phyloP scores from a whole-genome alignment of 2,113 vertebrate species.

The Cettia cetti region DNA sequence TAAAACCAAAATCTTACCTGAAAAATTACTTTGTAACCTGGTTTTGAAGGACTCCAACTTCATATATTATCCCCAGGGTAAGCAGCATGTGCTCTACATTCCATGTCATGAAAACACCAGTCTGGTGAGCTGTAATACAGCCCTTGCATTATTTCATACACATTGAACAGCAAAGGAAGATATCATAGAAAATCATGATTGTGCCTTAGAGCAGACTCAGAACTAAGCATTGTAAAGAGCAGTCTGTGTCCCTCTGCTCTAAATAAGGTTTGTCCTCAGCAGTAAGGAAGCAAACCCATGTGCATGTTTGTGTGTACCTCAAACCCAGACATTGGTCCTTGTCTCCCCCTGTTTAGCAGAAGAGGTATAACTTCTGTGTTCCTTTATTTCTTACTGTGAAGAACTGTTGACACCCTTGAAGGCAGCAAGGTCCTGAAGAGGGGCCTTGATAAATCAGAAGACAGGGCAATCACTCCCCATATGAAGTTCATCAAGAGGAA shows the following conservation, averaged over 20 bases:
- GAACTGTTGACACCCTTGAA: background rate
- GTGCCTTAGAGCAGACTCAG: background rate
- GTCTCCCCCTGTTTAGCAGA: background rate
- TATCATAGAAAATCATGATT: background rate
- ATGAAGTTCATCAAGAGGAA: background rate
- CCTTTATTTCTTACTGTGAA: background rate
- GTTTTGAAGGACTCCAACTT: background rate
- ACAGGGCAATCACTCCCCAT: background rate
- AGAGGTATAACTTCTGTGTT: background rate
- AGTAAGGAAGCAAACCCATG: background rate
- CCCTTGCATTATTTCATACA: background rate
- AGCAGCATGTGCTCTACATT: background rate
- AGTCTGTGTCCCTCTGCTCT: background rate
- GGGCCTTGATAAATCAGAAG: background rate
- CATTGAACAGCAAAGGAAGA: background rate
- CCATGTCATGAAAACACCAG: background rate
- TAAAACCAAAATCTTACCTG: background rate
- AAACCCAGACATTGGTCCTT: background rate
- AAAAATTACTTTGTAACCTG: background rate
- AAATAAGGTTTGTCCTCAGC: background rate
- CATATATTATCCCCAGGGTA: background rate
- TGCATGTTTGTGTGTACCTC: background rate
- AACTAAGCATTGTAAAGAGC: background rate
- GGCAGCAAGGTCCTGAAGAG: background rate
- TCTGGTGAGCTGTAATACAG: background rate